Conservation (phyloP, 2,888 invertebrate species). For the Tillus elongatus region DNA sequence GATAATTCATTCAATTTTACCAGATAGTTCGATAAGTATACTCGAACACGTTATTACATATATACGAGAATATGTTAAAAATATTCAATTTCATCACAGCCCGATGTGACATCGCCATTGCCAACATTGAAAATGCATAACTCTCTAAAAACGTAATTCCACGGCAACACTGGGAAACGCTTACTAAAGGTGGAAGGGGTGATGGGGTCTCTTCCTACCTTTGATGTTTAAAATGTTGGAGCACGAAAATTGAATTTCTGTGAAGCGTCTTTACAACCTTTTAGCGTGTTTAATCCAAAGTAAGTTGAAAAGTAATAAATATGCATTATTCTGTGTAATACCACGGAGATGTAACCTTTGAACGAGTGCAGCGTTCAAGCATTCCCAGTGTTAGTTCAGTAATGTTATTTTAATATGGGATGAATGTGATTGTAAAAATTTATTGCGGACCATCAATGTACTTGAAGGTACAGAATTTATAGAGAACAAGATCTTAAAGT, state of each 20-base stretch:
- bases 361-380: no score
- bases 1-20: no score
- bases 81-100: not conserved
- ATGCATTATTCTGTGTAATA: conserved; percentile 3
- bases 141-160: conserved; percentile 3
- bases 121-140: conserved; percentile 3
- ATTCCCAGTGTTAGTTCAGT: no score
- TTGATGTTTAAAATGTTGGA: conserved; percentile 23
- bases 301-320: conserved; percentile 26
- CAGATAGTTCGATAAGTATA: no score
- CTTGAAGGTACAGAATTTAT: no score
- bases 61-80: not conserved
- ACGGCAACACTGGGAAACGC: conserved; percentile 1
- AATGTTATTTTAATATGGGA: no score
- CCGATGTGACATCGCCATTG: conserved; percentile 1
- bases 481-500: no score
- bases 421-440: no score
- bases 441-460: no score
- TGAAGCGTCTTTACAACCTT: conserved; percentile 34
- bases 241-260: conserved; percentile 35
- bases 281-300: conserved; percentile 34
- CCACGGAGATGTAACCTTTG: not conserved
- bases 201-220: not conserved
- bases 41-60: no score
- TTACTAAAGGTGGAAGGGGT: not conserved